Percentiles rank a stretch among this genome's conserved stretches.
These are phyloP conservation scores for Anisognathus igniventris DNA, from an alignment of 2,797 vertebrate genomes.

Conservation along the genomic window DNA sequence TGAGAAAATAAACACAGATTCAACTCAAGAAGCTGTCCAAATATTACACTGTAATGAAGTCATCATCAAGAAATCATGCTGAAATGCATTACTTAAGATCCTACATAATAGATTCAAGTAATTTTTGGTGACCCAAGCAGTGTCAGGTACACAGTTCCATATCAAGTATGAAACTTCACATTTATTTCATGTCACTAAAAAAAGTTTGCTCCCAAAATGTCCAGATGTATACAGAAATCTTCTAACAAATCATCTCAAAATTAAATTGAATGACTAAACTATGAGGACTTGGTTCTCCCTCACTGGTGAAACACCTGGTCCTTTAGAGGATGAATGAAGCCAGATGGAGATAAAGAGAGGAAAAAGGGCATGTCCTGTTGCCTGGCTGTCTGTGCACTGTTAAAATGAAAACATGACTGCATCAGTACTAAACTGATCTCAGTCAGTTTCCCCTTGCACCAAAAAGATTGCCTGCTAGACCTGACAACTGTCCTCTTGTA, in stretches of 20 bases:
- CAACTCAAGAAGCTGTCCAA: neutral
- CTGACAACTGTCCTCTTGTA: neutral
- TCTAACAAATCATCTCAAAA: neutral
- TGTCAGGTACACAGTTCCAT: neutral
- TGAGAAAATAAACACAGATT: neutral
- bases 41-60: neutral
- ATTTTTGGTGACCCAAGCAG: neutral
- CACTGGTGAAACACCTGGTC: neutral
- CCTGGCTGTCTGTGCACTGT: neutral
- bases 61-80: neutral
- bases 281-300: neutral
- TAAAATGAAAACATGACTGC: neutral
- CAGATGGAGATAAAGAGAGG: neutral
- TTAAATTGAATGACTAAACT: neutral
- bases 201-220: neutral
- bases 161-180: neutral
- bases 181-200: neutral
- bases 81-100: neutral
- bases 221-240: neutral
- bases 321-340: neutral
- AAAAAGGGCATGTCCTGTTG: neutral
- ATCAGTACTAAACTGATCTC: neutral
- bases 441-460: neutral
- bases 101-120: neutral
- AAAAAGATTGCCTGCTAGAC: neutral